Evolutionary conservation across 1,140 invertebrate species (phyloP), one percentile per base, ranked within the genome.

Genomic region (Ruditapes philippinarum): DNA sequence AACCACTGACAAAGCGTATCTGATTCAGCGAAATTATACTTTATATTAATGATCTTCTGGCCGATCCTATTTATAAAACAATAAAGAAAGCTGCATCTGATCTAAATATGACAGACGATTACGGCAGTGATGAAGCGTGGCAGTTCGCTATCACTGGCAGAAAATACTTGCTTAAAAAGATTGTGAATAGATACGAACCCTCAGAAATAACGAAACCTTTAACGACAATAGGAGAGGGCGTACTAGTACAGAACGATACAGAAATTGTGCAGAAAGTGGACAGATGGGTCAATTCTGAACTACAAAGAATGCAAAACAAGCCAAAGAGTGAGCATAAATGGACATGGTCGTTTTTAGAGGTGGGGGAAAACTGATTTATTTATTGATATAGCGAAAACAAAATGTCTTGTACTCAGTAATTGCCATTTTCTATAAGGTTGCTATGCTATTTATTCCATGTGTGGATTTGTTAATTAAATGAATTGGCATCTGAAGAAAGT

Each of bases 151-250:
- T 38, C n/a, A 76, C 40, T 12, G 45, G n/a, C 3, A 40, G 12
- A 25, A 40, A 76, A 28, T 76, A 76, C n/a, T 28, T 76, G 36
- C 45, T 76, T 76, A 9, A 49, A 12, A 76, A 76, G 73, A 28
- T 76, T 42, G 36, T 76, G 73, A 76, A 49, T 3, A 40, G 11
- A n/a, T 76, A 76, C 42, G 9, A 76, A 11, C 73, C 73, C 11
- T 38, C 42, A 9, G 73, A 70, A 22, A 28, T 70, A 36, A 70
- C 28, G 11, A n/a, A 40, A 11, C 4, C n/a, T 17, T 2, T 17
- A 28, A 28, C 22, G 31, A n/a, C 17, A n/a, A 28, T 31, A 28
- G 65, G 33, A 22, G 28, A 28, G 65, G 28, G 28, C 2, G 25
- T 12, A 70, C 31, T 70, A 28, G 7, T n/a, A 33, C 60, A 36